These are phyloP conservation scores for Microtus ochrogaster DNA, from an alignment of 2,113 vertebrate species.

Conservation along the genomic window DNA sequence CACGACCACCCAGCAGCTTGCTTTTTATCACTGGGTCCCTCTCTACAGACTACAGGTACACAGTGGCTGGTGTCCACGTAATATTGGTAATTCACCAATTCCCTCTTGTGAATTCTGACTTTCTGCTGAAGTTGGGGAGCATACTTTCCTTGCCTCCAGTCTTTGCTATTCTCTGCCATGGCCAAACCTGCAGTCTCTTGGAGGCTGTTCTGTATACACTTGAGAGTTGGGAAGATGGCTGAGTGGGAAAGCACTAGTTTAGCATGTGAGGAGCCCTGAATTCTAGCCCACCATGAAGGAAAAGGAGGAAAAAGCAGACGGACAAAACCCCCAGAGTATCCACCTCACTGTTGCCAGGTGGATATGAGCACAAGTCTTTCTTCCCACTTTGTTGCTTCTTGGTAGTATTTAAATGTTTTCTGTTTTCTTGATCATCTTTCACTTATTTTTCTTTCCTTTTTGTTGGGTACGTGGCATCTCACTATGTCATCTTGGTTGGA, in stretches of 20 bases:
- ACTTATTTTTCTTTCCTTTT: not conserved
- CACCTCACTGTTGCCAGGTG: not conserved
- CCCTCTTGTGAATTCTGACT: not conserved
- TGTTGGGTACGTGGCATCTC: not conserved
- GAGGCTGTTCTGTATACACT: not conserved
- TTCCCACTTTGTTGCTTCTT: not conserved
- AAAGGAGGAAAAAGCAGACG: not conserved
- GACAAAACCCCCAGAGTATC: not conserved
- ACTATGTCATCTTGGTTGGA: not conserved
- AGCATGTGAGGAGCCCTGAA: not conserved
- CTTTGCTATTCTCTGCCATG: not conserved
- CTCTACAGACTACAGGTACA: not conserved
- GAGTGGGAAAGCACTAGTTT: not conserved
- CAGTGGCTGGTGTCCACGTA: no score
- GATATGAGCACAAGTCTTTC: not conserved
- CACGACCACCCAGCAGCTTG: not conserved
- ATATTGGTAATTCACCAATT: not conserved
- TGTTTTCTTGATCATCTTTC: not conserved
- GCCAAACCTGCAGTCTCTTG: not conserved
- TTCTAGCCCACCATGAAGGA: not conserved
- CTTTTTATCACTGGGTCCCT: not conserved
- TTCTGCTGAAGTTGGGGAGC: not conserved
- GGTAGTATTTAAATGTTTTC: not conserved
- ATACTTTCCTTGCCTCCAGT: not conserved
- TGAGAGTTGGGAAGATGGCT: not conserved